A percentile compares a stretch with the other conserved stretches of the same genome.
These are phyloP conservation scores for Pandemis corylana DNA, from an alignment of 2,888 invertebrate species.

Conservation along the genomic window DNA sequence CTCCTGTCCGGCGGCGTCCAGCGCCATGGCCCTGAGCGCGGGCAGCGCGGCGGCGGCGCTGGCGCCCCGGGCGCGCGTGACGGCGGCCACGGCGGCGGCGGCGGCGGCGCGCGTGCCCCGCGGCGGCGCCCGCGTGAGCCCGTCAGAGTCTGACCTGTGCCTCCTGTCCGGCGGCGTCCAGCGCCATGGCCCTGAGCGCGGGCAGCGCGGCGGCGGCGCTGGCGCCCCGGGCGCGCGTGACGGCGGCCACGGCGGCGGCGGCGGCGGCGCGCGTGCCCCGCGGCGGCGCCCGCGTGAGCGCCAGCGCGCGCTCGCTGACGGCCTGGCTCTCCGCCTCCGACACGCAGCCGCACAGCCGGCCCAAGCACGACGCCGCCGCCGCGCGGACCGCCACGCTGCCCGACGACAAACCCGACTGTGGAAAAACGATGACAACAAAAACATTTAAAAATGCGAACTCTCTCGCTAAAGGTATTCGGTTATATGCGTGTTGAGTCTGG, in stretches of 20 bases:
- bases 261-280: constrained; percentile 67
- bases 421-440: constrained; percentile 33
- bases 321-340: constrained; percentile 70
- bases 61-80: too few species aligned
- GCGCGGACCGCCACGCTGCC: constrained; percentile 93
- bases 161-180: constrained; percentile 96
- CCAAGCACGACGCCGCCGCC: constrained; percentile 97
- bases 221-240: constrained; percentile 98
- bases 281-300: constrained; percentile 63
- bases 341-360: constrained; percentile 87
- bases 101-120: too few species aligned
- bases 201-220: constrained; percentile 98
- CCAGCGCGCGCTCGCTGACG: constrained; percentile 67
- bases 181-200: constrained; percentile 96
- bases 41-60: too few species aligned
- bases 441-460: too few species aligned
- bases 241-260: constrained; percentile 95
- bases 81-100: too few species aligned
- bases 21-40: too few species aligned
- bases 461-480: too few species aligned
- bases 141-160: constrained; percentile 90
- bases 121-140: constrained; percentile 45
- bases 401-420: constrained; percentile 89
- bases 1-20: too few species aligned
- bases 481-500: too few species aligned